A percentile compares a stretch with the other conserved stretches of the same genome.
Conservation (phyloP, 2,113 vertebrate genomes). For the Vulpes lagopus region DNA sequence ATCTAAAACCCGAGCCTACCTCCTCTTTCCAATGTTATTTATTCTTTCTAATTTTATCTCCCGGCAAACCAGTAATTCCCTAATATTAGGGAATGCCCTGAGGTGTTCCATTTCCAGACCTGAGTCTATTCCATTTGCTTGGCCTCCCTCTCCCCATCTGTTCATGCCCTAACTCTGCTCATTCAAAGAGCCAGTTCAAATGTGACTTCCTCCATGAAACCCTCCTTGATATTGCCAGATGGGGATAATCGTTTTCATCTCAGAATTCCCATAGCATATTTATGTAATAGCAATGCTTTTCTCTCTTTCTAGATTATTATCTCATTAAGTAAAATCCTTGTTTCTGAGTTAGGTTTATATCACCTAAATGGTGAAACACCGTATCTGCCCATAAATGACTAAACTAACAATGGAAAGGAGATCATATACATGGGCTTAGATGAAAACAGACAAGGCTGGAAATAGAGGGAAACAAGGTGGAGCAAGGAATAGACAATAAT, state of each 20-base stretch:
- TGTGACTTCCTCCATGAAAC: background rate
- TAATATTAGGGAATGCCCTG: background rate
- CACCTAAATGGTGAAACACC: background rate
- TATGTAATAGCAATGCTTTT: background rate
- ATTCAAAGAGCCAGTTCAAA: background rate
- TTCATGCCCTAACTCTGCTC: background rate
- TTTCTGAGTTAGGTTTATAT: background rate
- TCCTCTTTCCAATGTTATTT: background rate
- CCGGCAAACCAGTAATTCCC: background rate
- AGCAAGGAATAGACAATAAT: background rate
- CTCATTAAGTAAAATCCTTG: background rate
- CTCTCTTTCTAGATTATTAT: conserved; percentile 4
- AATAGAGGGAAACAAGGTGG: background rate
- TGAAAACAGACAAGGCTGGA: background rate
- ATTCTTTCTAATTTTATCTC: background rate
- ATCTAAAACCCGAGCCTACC: background rate
- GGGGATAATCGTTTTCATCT: background rate
- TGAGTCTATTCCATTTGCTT: background rate
- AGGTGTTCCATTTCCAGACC: background rate
- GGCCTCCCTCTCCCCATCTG: background rate
- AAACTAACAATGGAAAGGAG: background rate
- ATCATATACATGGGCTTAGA: background rate
- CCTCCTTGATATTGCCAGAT: background rate
- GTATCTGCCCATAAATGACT: background rate
- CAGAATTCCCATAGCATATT: background rate